Evolutionary conservation across 2,888 invertebrate genomes (phyloP), one percentile per base, ranked within the genome.

Genomic region (Eupithecia tripunctaria): DNA sequence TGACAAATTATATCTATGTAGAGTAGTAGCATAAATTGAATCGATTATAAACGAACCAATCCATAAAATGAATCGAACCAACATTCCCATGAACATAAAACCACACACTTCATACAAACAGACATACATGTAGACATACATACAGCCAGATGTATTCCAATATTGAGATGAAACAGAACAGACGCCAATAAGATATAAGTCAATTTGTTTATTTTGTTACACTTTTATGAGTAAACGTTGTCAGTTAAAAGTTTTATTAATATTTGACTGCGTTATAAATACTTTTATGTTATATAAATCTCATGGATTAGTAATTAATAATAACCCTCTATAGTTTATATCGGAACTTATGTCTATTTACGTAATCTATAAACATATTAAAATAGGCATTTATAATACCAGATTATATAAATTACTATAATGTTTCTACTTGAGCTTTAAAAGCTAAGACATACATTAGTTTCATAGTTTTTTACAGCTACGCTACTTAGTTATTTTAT

Each of bases 151-250:
- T 85, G 85, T 82, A 77, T 82, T 81, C 82, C 83, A 84, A 83
- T 85, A 87, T 86, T 88, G 90, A 89, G 84, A 88, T 81, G 85
- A 84, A 88, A 79, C 90, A 89, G 89, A 88, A 79, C 90, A 89
- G 89, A 87, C 85, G 85, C 86, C 77, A 75, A 77, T 78, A 75
- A 75, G 69, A 85, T 86, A 85, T 86, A 87, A 86, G 85, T 84
- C 84, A 77, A 72, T 76, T 86, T 89, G 88, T 91, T 90, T 91
- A 87, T 91, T 90, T 89, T 88, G 84, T 84, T 83, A 84, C 82
- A 78, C 82, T 85, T 88, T 91, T 89, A 91, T 91, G 88, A 88
- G 89, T 86, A 88, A 88, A 87, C 87, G 81, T 81, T 86, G 88
- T 85, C 89, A 87, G 88, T 81, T 81, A 78, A 81, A 81, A 65